phyloP scores from a whole-genome alignment of 2,797 vertebrate genomes.

The Ibycter americanus region DNA sequence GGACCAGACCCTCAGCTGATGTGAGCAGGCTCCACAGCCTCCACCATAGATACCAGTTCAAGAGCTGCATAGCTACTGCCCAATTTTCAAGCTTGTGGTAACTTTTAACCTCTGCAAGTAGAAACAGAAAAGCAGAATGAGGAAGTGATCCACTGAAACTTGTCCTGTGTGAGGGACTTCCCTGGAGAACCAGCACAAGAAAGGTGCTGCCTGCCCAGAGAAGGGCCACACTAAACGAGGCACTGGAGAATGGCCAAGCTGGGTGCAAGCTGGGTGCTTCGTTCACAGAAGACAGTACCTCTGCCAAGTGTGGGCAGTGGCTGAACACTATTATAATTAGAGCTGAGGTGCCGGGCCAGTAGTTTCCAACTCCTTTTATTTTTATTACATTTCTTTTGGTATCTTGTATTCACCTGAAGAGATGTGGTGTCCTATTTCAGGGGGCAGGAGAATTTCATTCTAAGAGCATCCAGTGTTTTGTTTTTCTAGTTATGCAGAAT shows the following conservation, averaged over 20 bases:
- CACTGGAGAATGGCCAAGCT: neutral
- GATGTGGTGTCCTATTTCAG: neutral
- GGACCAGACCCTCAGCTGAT: neutral
- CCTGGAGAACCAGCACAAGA: neutral
- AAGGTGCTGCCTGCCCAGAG: neutral
- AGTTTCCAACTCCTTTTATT: neutral
- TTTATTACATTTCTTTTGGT: neutral
- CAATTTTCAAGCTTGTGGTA: neutral
- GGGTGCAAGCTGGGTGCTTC: neutral
- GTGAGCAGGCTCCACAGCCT: neutral
- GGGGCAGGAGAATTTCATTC: neutral
- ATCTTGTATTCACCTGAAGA: neutral
- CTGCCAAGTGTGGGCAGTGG: neutral
- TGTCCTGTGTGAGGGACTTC: neutral
- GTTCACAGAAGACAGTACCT: neutral
- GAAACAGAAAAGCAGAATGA: neutral
- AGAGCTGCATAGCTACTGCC: neutral
- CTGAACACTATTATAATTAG: neutral
- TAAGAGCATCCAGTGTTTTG: neutral
- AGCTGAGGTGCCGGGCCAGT: neutral
- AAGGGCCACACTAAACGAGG: neutral
- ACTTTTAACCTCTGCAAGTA: neutral
- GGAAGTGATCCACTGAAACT: neutral
- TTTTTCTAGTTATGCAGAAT: neutral
- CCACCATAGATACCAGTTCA: neutral